These are phyloP conservation scores for Ormyrus thymus DNA, from an alignment of 2,888 invertebrate genomes.

Conservation along the genomic window DNA sequence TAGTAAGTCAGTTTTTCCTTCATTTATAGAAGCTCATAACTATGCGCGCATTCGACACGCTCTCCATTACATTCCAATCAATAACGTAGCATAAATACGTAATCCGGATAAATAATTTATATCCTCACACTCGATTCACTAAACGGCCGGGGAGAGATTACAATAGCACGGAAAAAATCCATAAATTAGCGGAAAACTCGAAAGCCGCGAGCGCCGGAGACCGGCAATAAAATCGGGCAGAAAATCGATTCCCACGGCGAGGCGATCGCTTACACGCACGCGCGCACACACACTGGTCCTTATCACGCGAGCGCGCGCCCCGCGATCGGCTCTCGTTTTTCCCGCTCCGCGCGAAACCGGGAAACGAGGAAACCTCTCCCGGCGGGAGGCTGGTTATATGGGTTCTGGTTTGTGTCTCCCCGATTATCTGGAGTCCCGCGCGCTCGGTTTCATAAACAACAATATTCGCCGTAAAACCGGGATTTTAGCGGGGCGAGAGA, in stretches of 20 bases:
- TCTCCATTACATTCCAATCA: too few relatives aligned
- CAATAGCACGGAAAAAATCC: too few relatives aligned
- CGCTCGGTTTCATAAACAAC: slow-evolving; percentile 49
- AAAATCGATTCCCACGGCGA: slow-evolving; percentile 48
- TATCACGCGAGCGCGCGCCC: slow-evolving; percentile 15
- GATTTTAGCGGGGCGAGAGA: slow-evolving; percentile 22
- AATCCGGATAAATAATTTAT: too few relatives aligned
- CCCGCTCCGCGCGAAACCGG: slow-evolving; percentile 34
- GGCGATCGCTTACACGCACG: background rate
- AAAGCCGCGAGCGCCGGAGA: too few relatives aligned
- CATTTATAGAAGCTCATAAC: background rate
- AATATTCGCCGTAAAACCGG: slow-evolving; percentile 50
- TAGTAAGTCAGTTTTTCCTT: background rate
- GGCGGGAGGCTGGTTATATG: background rate
- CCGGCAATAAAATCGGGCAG: too few relatives aligned
- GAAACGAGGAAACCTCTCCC: slow-evolving; percentile 45
- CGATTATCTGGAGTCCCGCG: slow-evolving; percentile 27
- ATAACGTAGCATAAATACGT: too few relatives aligned
- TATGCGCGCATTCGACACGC: background rate
- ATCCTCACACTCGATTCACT: too few relatives aligned
- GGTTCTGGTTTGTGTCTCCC: slow-evolving; percentile 53
- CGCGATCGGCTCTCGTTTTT: slow-evolving; percentile 15
- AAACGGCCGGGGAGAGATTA: too few relatives aligned
- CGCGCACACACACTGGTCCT: background rate
- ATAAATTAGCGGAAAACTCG: too few relatives aligned